Evolutionary conservation across 2,797 vertebrate genomes (phyloP).

Genomic region (Falco cherrug): DNA sequence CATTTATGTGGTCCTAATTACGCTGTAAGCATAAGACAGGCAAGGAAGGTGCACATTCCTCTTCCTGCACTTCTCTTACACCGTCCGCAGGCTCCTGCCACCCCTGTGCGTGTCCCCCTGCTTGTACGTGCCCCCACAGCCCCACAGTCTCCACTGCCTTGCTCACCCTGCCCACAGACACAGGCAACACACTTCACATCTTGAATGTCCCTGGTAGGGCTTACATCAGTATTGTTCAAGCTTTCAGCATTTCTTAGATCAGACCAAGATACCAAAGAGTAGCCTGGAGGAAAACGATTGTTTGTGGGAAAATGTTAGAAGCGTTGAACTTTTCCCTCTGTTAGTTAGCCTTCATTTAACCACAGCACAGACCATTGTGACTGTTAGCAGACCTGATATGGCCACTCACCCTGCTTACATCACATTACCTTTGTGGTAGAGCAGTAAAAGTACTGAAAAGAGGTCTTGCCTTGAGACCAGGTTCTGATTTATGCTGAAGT

Average conservation of each 20-base stretch:
- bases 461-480: background rate
- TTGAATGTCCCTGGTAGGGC: background rate
- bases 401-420: rapidly evolving
- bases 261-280: background rate
- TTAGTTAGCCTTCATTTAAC: background rate
- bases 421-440: background rate
- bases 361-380: background rate
- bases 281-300: background rate
- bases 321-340: background rate
- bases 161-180: background rate
- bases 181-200: rapidly evolving
- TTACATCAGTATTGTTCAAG: background rate
- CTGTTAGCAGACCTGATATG: background rate
- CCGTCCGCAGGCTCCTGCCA: rapidly evolving
- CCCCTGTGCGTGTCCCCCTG: background rate
- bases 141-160: background rate
- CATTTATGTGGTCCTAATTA: slow-evolving; percentile 49
- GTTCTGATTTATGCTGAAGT: background rate
- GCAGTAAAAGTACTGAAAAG: background rate
- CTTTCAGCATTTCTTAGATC: background rate
- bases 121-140: rapidly evolving
- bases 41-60: background rate
- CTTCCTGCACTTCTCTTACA: background rate
- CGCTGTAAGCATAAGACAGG: background rate
- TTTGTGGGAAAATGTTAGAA: background rate